Percentiles rank a stretch among this genome's conserved stretches.
Evolutionary conservation across 1,140 invertebrate genomes (phyloP).

Genomic region (Lasioglossum albipes): DNA sequence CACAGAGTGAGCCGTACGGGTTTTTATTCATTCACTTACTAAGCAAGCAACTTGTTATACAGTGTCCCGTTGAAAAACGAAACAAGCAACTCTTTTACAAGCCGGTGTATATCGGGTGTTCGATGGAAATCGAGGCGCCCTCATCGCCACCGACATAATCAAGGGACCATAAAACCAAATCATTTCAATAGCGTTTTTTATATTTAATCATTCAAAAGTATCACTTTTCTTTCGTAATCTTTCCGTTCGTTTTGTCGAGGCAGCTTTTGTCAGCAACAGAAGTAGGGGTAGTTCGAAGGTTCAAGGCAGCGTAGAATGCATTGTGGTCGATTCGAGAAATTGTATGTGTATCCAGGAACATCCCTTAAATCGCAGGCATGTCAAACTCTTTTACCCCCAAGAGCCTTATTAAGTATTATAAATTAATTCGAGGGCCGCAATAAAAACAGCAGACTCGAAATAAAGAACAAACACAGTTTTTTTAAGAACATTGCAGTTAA

Average conservation of each 20-base stretch:
- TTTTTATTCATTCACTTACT: conserved; percentile 80
- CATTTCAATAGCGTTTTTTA: too few species aligned
- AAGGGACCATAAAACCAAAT: too few species aligned
- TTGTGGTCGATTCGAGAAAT: background rate
- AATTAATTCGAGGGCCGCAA: too few species aligned
- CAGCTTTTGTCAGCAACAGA: background rate
- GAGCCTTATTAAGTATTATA: too few species aligned
- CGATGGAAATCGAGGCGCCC: conserved; percentile 51
- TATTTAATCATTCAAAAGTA: background rate
- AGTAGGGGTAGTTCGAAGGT: background rate
- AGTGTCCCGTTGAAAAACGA: conserved; percentile 66
- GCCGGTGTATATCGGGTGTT: conserved; percentile 44
- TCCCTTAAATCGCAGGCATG: background rate
- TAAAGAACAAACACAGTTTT: too few species aligned
- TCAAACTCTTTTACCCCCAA: too few species aligned
- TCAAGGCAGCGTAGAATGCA: background rate
- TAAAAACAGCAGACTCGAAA: too few species aligned
- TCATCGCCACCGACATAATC: background rate
- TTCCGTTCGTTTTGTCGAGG: background rate
- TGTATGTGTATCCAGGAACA: background rate
- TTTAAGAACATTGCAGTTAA: too few species aligned
- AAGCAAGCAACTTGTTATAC: conserved; percentile 77
- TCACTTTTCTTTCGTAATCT: background rate
- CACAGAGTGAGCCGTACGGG: conserved; percentile 78
- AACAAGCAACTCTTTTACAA: conserved; percentile 65